Base-by-base conservation (phyloP, 2,888 invertebrate genomes). In the Tillus elongatus region DNA sequence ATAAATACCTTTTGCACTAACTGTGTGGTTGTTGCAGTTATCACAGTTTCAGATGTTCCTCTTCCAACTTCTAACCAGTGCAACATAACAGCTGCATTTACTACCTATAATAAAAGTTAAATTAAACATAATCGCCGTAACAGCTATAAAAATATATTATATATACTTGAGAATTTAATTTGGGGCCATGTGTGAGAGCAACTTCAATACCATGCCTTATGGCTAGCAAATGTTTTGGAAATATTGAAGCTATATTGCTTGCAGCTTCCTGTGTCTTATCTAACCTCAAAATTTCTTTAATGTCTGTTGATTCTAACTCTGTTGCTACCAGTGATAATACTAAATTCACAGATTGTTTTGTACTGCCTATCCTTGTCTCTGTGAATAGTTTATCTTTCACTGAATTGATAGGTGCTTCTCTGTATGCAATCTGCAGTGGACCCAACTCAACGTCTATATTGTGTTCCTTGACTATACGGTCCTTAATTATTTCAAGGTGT, bases 401-500 rank as follows among this genome's bases (percentile, higher is more conserved):
- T 12, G 47, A 28, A 0, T 64, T 64, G 0, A 61, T 47, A 30
- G 89, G 68, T 0, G 81, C 73, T 69, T 95, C 95, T 38, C 82
- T 77, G 61, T 96, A 96, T 1, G 92, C 86, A 30, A 96, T 92
- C 71, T 90, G 91, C 13, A 97, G 65, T 0, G 87, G 80, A 0
- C 97, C 97, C 13, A 96, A 66, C 44, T 92, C 88, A 0, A 80
- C 92, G 9, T 95, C 87, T 36, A 98, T 78, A 58, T 86, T 87
- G 63, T 89, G 96, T 53, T 97, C 93, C 36, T 79, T 77, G 30
- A 76, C 63, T 33, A 98, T 80, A 12, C 97, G 74, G 48, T 95
- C 90, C 57, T 82, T 85, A 26, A 96, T 83, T 41, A 96, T 82
- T 47, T 98, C 96, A 42, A 98, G 70, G 60, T 99, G 98, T 1